phyloP scores from a whole-genome alignment of 92 coral and sea anemone species.

The Bergia puertoricense region DNA sequence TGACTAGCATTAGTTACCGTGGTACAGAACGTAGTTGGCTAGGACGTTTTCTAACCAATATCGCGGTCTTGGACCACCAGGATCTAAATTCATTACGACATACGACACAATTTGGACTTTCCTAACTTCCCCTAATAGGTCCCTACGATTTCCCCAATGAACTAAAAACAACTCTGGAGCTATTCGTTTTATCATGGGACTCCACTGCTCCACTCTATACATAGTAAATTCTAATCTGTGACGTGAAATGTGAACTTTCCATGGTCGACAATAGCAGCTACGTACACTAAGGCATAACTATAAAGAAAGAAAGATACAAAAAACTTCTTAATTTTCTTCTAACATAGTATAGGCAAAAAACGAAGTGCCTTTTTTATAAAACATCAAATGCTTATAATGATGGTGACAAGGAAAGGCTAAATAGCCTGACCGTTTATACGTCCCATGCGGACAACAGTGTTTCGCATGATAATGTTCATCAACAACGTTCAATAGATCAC shows the following conservation, averaged over 20 bases:
- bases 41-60: conserved; percentile 13
- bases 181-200: conserved; percentile 13
- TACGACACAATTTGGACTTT: conserved; percentile 13
- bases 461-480: background rate
- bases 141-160: background rate
- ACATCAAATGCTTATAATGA: background rate
- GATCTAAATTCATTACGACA: conserved; percentile 9
- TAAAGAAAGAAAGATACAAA: conserved; percentile 3
- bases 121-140: conserved; percentile 14
- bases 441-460: conserved; percentile 6
- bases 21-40: conserved; percentile 12
- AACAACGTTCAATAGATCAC: conserved; percentile 6
- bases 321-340: conserved; percentile 10
- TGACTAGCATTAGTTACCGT: background rate
- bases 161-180: background rate
- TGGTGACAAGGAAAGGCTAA: conserved; percentile 14
- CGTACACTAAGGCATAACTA: background rate
- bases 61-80: conserved; percentile 13
- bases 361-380: conserved; percentile 3
- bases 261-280: conserved; percentile 14
- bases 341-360: conserved; percentile 11
- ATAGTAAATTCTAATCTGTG: conserved; percentile 5
- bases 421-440: conserved; percentile 14
- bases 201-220: conserved; percentile 15
- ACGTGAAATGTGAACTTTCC: conserved; percentile 13